Conservation (phyloP, 2,888 invertebrate genomes). For the Orchesellides sinensis region DNA sequence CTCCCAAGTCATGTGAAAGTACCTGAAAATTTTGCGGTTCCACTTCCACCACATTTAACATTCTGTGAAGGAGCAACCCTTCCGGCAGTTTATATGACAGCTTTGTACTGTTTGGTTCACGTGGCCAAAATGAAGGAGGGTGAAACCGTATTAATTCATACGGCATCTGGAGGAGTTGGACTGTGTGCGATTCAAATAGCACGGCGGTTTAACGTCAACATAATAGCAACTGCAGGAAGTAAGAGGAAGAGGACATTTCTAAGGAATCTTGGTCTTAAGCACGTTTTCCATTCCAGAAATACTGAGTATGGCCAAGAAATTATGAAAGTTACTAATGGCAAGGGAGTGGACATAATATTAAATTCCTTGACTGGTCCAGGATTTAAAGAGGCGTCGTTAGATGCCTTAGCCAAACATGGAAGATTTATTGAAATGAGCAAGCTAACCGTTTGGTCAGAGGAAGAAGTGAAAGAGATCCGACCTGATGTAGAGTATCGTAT, state of each 20-base stretch:
- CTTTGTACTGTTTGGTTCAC: background rate
- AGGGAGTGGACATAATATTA: slow-evolving; percentile 25
- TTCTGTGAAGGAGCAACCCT: slow-evolving; percentile 24
- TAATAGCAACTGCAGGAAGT: slow-evolving; percentile 37
- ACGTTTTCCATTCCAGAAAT: slow-evolving; percentile 32
- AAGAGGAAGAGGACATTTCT: slow-evolving; percentile 23
- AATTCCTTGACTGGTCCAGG: slow-evolving; percentile 34
- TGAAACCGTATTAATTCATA: slow-evolving; percentile 57
- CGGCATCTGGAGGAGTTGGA: slow-evolving; percentile 66
- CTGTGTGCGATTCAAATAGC: slow-evolving; percentile 51
- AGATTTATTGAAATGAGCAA: slow-evolving; percentile 39
- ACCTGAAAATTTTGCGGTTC: background rate
- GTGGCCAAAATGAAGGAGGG: slow-evolving; percentile 34
- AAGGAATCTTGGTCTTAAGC: slow-evolving; percentile 11
- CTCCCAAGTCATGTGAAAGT: slow-evolving; percentile 43
- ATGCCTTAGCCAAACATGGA: background rate
- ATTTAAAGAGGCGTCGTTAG: slow-evolving; percentile 42
- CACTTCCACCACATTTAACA: background rate
- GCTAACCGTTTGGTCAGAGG: slow-evolving; percentile 26
- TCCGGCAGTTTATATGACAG: slow-evolving; percentile 11
- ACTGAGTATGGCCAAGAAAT: slow-evolving; percentile 8
- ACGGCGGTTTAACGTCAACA: background rate
- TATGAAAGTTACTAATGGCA: background rate
- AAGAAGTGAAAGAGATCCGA: slow-evolving; percentile 10
- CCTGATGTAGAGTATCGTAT: slow-evolving; percentile 31